Evolutionary conservation across 30 jellyfish, hydroid and myxozoan genomes (phyloP).

Genomic region (Cassiopea xamachana): DNA sequence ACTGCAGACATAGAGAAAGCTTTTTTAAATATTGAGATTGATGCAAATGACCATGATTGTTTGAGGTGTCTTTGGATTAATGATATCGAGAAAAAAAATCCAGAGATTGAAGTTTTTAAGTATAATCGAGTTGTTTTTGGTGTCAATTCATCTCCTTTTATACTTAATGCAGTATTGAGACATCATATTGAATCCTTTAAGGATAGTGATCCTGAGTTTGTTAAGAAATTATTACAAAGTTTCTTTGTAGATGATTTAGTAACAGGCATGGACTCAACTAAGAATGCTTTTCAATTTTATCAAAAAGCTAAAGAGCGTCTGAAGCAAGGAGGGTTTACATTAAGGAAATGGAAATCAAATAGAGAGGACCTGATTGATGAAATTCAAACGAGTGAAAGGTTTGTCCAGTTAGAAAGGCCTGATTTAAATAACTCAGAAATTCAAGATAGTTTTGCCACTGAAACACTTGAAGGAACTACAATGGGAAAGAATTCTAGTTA

Average conservation of each 20-base stretch:
- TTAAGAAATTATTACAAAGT: neutral
- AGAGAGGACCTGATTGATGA: no score
- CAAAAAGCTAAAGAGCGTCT: neutral
- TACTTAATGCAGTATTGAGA: constrained; percentile 10
- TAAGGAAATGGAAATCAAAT: no score
- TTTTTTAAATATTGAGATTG: constrained; percentile 12
- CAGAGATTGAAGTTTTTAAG: neutral
- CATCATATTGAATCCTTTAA: neutral
- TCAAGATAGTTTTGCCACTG: constrained; percentile 19
- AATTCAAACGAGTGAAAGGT: no score
- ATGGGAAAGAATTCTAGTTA: neutral
- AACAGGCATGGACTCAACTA: neutral
- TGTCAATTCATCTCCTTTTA: constrained; percentile 12
- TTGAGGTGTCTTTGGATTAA: constrained; percentile 32
- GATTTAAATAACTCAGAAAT: no score
- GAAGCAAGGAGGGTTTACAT: neutral
- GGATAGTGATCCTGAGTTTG: constrained; percentile 12
- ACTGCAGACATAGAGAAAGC: constrained; percentile 25
- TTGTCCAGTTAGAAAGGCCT: no score
- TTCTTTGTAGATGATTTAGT: constrained; percentile 48
- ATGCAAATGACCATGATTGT: constrained; percentile 12
- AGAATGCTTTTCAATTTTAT: neutral
- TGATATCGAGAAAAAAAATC: neutral
- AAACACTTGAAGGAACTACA: constrained; percentile 35
- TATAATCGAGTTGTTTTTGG: constrained; percentile 43